A percentile compares a stretch with the other conserved stretches of the same genome.
Conservation (phyloP, 2,797 vertebrate genomes). For the Cuculus canorus region DNA sequence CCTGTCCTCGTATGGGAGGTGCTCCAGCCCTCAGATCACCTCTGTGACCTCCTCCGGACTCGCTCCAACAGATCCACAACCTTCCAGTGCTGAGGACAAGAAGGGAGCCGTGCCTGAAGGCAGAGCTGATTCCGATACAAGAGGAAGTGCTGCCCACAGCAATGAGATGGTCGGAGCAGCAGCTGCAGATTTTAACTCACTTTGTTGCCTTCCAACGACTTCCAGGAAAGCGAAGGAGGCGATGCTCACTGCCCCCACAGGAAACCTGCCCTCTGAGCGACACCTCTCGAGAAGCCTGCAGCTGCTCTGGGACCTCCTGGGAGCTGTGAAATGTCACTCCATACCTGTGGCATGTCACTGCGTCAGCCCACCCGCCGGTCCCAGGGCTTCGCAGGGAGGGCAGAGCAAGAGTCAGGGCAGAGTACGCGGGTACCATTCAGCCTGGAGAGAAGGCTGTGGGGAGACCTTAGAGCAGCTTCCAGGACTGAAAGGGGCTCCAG, state of each 20-base stretch:
- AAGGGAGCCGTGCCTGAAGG: not conserved
- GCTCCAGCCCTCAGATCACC: no score
- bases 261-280: not conserved
- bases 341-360: not conserved
- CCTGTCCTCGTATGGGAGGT: no score
- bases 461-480: no score
- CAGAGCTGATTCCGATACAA: not conserved
- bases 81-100: no score
- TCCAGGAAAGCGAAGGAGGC: not conserved
- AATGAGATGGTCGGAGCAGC: not conserved
- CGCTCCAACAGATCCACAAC: no score
- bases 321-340: not conserved
- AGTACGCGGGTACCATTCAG: not conserved
- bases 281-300: not conserved
- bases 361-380: fast-evolving
- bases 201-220: not conserved
- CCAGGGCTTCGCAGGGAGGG: not conserved
- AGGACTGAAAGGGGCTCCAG: no score
- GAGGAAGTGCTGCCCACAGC: not conserved
- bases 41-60: no score
- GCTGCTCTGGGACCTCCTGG: not conserved
- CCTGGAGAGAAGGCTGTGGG: no score
- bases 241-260: not conserved
- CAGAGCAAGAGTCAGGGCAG: not conserved
- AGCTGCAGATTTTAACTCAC: not conserved